Evolutionary conservation across 2,888 invertebrate species (phyloP).

Genomic region (Microctonus aethiopoides): DNA sequence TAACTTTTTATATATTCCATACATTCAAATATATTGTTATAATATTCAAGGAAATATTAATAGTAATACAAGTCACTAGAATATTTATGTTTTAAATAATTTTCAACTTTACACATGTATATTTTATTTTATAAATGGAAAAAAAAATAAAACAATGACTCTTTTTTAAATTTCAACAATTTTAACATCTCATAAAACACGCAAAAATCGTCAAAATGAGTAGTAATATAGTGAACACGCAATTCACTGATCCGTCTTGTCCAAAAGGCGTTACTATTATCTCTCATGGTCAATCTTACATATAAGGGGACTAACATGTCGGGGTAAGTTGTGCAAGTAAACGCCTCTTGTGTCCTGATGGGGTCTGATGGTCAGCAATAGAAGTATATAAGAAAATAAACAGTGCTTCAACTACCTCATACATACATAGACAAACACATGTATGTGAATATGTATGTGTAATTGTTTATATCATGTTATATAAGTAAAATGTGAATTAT

Average conservation of each 20-base stretch:
- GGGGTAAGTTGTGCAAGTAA: constrained; percentile 50
- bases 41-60: not conserved
- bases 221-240: constrained; percentile 48
- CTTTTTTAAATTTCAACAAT: not conserved
- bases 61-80: not conserved
- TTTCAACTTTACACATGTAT: not conserved
- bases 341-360: constrained; percentile 49
- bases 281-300: constrained; percentile 52
- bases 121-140: not conserved
- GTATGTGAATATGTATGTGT: too few species aligned
- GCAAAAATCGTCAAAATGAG: constrained; percentile 43
- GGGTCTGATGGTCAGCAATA: constrained; percentile 34
- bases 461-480: too few species aligned
- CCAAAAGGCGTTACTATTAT: constrained; percentile 62
- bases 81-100: not conserved
- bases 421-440: not conserved
- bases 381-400: not conserved
- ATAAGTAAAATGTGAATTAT: not conserved
- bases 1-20: too few species aligned
- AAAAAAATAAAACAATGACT: not conserved
- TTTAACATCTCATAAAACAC: not conserved
- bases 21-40: not conserved
- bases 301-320: constrained; percentile 49
- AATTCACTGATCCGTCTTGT: constrained; percentile 65
- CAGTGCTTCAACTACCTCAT: not conserved